These are phyloP conservation scores for Trypoxylus dichotomus DNA, from an alignment of 1,140 invertebrate species.

Conservation along the genomic window DNA sequence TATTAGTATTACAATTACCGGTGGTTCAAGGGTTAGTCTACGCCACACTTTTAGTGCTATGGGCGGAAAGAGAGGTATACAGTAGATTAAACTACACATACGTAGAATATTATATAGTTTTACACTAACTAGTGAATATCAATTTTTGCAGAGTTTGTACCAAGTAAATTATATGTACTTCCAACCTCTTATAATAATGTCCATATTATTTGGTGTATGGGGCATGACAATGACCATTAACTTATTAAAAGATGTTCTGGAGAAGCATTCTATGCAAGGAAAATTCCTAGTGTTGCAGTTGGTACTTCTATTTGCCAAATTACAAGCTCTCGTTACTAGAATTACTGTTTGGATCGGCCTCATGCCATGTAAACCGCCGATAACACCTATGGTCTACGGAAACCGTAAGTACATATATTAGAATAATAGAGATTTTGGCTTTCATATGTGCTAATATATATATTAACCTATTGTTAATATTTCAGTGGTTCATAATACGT, in stretches of 20 bases:
- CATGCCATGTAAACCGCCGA: constrained; percentile 56
- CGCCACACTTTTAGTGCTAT: constrained; percentile 59
- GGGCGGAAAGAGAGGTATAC: constrained; percentile 64
- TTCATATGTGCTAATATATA: too few relatives aligned
- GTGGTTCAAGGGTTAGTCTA: constrained; percentile 61
- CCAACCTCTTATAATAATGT: constrained; percentile 61
- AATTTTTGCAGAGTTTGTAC: constrained; percentile 60
- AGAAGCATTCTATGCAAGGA: constrained; percentile 47
- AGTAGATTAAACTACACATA: too few relatives aligned
- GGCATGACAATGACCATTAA: constrained; percentile 62
- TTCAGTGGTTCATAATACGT: constrained; percentile 63
- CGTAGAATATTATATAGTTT: neutral
- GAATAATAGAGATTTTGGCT: neutral
- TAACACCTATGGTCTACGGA: constrained; percentile 55
- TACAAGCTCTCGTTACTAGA: constrained; percentile 57
- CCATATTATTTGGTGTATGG: constrained; percentile 66
- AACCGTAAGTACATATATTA: constrained; percentile 52
- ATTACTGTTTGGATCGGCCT: constrained; percentile 53
- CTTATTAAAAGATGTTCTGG: constrained; percentile 54
- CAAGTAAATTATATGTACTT: constrained; percentile 62
- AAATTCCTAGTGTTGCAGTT: constrained; percentile 60
- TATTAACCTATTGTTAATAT: neutral
- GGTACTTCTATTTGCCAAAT: constrained; percentile 59
- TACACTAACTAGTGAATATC: neutral
- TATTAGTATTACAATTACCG: constrained; percentile 63